These are phyloP conservation scores for Bombus picipes DNA, from an alignment of 1,140 invertebrate species.

Conservation along the genomic window DNA sequence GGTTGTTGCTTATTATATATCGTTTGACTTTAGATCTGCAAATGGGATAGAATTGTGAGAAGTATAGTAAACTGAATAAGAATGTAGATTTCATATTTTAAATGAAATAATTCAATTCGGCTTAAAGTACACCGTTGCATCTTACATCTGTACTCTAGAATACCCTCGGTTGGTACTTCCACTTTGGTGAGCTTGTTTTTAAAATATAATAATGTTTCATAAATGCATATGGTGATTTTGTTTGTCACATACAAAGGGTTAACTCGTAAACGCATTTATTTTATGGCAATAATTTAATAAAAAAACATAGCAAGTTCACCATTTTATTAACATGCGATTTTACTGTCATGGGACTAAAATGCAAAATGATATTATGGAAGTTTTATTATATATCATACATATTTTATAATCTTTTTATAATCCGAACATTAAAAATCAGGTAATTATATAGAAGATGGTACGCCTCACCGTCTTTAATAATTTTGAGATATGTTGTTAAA, in stretches of 20 bases:
- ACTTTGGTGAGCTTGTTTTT: slow-evolving; percentile 64
- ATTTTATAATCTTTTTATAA: neutral
- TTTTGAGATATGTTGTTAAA: too few species aligned
- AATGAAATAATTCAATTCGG: neutral
- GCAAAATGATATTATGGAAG: too few species aligned
- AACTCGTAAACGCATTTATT: neutral
- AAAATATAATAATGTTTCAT: slow-evolving; percentile 18
- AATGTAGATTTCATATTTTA: slow-evolving; percentile 49
- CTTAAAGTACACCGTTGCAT: slow-evolving; percentile 61
- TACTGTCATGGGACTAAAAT: too few species aligned
- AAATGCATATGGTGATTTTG: neutral
- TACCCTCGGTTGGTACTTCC: slow-evolving; percentile 62
- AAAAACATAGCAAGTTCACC: neutral
- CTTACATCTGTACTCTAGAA: slow-evolving; percentile 49
- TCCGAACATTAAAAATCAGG: neutral
- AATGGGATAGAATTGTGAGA: neutral
- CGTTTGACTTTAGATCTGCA: neutral
- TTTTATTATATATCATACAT: neutral
- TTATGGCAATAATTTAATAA: neutral
- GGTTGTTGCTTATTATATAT: neutral
- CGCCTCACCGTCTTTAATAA: too few species aligned
- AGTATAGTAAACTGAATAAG: slow-evolving; percentile 58
- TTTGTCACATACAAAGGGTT: neutral
- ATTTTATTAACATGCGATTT: neutral
- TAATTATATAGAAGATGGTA: too few species aligned